Percentiles rank a stretch among this genome's conserved stretches.
These are phyloP conservation scores for Phyllotreta cruciferae DNA, from an alignment of 2,888 invertebrate species.

Conservation along the genomic window DNA sequence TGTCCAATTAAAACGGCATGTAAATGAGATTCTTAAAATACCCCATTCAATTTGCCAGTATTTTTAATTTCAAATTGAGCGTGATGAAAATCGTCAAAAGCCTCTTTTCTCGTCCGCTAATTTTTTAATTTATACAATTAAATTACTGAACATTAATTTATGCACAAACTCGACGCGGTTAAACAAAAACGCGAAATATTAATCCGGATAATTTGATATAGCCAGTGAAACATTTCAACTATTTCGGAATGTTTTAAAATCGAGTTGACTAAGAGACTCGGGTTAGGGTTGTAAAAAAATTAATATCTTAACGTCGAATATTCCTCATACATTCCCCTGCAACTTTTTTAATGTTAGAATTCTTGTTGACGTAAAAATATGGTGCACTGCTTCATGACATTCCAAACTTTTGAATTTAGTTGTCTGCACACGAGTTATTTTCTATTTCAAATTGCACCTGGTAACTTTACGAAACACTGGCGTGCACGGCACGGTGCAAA, in stretches of 20 bases:
- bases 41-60: constrained; percentile 45
- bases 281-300: too few species aligned
- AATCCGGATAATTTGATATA: too few species aligned
- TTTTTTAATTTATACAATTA: constrained; percentile 46
- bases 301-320: too few species aligned
- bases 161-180: constrained; percentile 10
- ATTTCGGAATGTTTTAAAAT: too few species aligned
- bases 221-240: too few species aligned
- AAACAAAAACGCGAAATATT: not conserved
- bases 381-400: constrained; percentile 9
- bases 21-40: constrained; percentile 51
- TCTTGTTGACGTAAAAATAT: constrained; percentile 7
- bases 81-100: constrained; percentile 35
- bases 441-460: constrained; percentile 18
- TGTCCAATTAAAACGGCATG: constrained; percentile 53
- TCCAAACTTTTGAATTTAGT: constrained; percentile 17
- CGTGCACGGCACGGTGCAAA: not conserved
- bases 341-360: constrained; percentile 2
- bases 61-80: constrained; percentile 49
- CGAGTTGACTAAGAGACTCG: too few species aligned
- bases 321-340: too few species aligned
- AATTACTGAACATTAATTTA: constrained; percentile 41
- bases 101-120: constrained; percentile 28
- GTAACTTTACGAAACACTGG: constrained; percentile 4
- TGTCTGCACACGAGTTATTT: constrained; percentile 16